Evolutionary conservation across 2,113 vertebrate species (phyloP).

Genomic region (Cyphomyrus plagiostoma): DNA sequence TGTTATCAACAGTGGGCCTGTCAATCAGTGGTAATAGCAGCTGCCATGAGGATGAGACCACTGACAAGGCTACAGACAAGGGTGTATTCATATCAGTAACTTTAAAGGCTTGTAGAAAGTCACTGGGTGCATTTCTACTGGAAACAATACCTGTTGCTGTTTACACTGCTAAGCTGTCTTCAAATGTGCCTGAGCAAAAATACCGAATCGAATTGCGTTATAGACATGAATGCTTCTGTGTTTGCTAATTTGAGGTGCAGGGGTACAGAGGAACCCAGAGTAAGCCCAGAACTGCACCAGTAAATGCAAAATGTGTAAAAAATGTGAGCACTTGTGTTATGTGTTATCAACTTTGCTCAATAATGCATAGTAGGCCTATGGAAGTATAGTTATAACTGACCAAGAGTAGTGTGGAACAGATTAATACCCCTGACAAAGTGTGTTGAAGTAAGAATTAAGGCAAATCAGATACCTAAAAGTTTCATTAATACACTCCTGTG

Average conservation of each 20-base stretch:
- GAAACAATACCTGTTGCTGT: background rate
- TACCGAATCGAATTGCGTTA: background rate
- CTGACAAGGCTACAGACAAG: constrained; percentile 41
- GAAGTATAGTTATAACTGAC: background rate
- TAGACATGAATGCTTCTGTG: background rate
- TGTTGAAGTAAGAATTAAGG: background rate
- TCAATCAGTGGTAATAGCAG: constrained; percentile 38
- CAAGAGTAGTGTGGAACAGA: background rate
- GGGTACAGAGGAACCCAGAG: background rate
- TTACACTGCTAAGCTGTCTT: background rate
- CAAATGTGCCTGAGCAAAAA: background rate
- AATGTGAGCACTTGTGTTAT: background rate
- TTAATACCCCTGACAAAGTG: background rate
- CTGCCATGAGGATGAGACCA: constrained; percentile 38
- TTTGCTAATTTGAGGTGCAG: background rate
- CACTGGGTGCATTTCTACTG: constrained; percentile 7
- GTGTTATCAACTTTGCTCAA: background rate
- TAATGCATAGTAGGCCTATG: background rate
- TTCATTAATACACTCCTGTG: background rate
- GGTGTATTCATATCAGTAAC: background rate
- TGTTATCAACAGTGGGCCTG: constrained; percentile 32
- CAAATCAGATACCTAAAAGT: background rate
- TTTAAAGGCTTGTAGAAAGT: background rate
- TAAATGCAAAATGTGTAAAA: background rate
- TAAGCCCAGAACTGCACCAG: background rate